Evolutionary conservation across 2,113 vertebrate genomes (phyloP).

Genomic region (Takifugu flavidus): DNA sequence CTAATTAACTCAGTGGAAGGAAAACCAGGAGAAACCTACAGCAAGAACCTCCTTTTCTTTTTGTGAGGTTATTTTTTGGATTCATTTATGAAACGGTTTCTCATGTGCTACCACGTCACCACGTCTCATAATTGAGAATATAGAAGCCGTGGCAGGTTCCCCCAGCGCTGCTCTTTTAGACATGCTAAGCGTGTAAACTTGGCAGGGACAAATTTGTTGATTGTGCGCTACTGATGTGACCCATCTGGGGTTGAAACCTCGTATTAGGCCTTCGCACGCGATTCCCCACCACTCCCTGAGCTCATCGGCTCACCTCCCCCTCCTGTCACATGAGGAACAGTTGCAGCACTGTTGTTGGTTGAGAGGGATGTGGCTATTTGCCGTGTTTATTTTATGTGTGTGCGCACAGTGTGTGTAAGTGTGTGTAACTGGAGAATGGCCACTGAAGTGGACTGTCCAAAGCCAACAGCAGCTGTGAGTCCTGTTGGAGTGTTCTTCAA

Average conservation of each 20-base stretch:
- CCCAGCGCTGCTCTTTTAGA: constrained; percentile 41
- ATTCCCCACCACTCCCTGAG: constrained; percentile 58
- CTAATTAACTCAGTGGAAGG: too few relatives aligned
- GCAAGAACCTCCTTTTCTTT: too few relatives aligned
- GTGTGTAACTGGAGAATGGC: constrained; percentile 26
- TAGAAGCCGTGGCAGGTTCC: constrained; percentile 33
- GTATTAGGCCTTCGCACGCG: constrained; percentile 75
- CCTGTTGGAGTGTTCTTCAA: constrained; percentile 18
- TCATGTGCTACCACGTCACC: neutral
- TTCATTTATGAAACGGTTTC: too few relatives aligned
- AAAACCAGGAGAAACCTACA: too few relatives aligned
- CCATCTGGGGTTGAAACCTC: constrained; percentile 68
- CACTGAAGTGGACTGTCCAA: constrained; percentile 24
- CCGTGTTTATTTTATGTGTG: constrained; percentile 49
- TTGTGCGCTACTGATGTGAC: constrained; percentile 73
- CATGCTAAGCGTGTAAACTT: constrained; percentile 68
- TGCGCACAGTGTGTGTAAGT: constrained; percentile 26
- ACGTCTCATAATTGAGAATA: constrained; percentile 38
- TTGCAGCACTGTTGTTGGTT: constrained; percentile 60
- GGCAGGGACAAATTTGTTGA: constrained; percentile 68
- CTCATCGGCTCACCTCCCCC: constrained; percentile 30
- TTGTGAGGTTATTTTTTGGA: too few relatives aligned
- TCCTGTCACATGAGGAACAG: constrained; percentile 65
- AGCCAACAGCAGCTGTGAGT: constrained; percentile 26
- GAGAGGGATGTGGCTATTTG: constrained; percentile 61